These are phyloP conservation scores for Tokudaia tokunoshimensis DNA, from an alignment of 2,797 vertebrate genomes.

Conservation along the genomic window DNA sequence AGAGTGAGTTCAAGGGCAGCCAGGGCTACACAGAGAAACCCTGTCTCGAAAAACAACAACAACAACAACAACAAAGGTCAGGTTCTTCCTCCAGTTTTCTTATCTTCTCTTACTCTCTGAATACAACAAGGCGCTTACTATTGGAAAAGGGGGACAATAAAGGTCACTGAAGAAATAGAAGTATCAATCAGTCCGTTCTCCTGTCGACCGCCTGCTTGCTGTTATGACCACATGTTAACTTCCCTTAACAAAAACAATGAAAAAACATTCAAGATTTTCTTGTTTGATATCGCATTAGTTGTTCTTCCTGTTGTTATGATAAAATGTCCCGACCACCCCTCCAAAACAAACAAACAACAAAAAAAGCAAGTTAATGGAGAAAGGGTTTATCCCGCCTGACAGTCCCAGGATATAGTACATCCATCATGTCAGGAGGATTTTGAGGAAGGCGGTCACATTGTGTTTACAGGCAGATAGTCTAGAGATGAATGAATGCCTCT, in stretches of 20 bases:
- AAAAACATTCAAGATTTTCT: constrained; percentile 44
- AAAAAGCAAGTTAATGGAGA: background rate
- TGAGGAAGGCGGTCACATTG: background rate
- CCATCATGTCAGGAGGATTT: background rate
- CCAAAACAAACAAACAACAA: background rate
- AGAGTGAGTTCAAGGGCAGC: no score
- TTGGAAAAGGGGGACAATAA: background rate
- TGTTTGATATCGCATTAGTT: background rate
- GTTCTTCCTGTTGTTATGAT: background rate
- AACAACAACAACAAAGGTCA: background rate
- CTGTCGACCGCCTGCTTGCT: rapidly evolving
- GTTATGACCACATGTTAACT: background rate
- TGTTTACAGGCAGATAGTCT: no score
- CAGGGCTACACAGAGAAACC: no score
- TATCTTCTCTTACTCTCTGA: background rate
- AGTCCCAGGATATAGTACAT: background rate
- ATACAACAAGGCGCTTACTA: background rate
- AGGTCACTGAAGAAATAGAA: background rate
- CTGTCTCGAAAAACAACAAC: no score
- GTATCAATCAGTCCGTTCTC: background rate
- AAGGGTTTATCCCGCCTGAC: background rate
- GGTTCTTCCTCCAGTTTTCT: background rate
- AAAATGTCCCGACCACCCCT: background rate
- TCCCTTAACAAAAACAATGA: constrained; percentile 75
- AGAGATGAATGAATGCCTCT: background rate